A percentile compares a stretch with the other conserved stretches of the same genome.
Conservation (phyloP, 2,113 vertebrate genomes). For the Channa argus region DNA sequence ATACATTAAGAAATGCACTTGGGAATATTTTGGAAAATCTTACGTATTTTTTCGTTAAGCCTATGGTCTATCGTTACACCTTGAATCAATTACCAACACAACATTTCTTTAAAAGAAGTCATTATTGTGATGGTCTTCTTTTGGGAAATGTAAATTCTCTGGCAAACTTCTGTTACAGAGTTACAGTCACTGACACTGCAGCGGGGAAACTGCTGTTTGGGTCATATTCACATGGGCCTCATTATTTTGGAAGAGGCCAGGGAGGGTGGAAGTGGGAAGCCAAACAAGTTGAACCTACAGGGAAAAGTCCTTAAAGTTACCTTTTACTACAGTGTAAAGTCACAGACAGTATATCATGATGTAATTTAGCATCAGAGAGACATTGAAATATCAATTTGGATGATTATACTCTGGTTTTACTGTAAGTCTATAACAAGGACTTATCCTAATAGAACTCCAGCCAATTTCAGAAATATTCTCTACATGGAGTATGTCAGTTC, state of each 20-base stretch:
- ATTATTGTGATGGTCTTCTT: too few species aligned
- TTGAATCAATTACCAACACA: too few species aligned
- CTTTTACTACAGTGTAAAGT: constrained; percentile 2
- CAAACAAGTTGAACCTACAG: constrained; percentile 69
- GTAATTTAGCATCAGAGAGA: not conserved
- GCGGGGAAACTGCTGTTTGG: constrained; percentile 14
- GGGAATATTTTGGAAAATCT: constrained; percentile 1
- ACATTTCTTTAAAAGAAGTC: too few species aligned
- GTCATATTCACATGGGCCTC: constrained; percentile 73
- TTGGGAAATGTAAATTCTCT: too few species aligned
- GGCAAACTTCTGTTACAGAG: not conserved
- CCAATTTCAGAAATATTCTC: constrained; percentile 18
- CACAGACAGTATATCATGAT: not conserved
- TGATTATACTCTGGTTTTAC: not conserved
- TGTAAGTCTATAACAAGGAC: not conserved
- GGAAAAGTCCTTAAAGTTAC: constrained; percentile 50
- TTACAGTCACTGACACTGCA: not conserved
- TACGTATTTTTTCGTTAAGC: too few species aligned
- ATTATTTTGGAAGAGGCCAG: constrained; percentile 65
- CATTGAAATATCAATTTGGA: not conserved
- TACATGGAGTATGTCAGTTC: not conserved
- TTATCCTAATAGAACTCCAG: not conserved
- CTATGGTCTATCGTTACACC: too few species aligned
- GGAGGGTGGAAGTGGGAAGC: constrained; percentile 32
- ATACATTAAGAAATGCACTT: constrained; percentile 1